These are phyloP conservation scores for Galagoides demidoff DNA, from an alignment of 2,797 vertebrate species.

Conservation along the genomic window DNA sequence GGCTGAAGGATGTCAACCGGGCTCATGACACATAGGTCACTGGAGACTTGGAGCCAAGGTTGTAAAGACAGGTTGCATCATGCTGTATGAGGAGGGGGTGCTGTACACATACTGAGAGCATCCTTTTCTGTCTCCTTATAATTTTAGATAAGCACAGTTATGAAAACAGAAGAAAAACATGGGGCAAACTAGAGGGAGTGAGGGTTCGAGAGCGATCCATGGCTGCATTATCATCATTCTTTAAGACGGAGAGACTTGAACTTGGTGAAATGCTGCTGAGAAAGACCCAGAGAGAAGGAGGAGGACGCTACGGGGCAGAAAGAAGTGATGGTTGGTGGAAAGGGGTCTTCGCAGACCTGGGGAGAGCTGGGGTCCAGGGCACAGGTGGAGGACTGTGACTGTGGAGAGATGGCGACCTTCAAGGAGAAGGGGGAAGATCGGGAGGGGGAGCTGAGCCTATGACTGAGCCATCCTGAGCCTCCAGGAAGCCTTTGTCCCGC, in stretches of 20 bases:
- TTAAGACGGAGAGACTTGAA: background rate
- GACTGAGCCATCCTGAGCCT: fast-evolving
- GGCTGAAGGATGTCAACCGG: fast-evolving
- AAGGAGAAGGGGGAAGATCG: background rate
- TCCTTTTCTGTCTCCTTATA: background rate
- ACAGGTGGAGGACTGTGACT: fast-evolving
- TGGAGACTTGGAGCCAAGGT: background rate
- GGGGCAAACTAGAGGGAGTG: background rate
- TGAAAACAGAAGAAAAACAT: fast-evolving
- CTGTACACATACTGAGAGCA: background rate
- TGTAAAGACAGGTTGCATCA: background rate
- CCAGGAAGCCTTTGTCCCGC: background rate
- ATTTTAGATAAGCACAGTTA: background rate
- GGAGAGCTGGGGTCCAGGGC: background rate
- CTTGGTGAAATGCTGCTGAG: background rate
- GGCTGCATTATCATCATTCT: background rate
- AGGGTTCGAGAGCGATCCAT: fast-evolving
- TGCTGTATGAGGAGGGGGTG: no score
- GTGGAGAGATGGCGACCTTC: background rate
- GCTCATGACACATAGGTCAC: background rate
- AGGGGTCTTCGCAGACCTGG: background rate
- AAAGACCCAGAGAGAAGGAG: background rate
- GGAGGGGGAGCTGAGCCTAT: fast-evolving
- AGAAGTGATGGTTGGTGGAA: background rate
- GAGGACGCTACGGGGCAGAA: background rate